Evolutionary conservation across 2,113 vertebrate genomes (phyloP).

Genomic region (Bos javanicus): DNA sequence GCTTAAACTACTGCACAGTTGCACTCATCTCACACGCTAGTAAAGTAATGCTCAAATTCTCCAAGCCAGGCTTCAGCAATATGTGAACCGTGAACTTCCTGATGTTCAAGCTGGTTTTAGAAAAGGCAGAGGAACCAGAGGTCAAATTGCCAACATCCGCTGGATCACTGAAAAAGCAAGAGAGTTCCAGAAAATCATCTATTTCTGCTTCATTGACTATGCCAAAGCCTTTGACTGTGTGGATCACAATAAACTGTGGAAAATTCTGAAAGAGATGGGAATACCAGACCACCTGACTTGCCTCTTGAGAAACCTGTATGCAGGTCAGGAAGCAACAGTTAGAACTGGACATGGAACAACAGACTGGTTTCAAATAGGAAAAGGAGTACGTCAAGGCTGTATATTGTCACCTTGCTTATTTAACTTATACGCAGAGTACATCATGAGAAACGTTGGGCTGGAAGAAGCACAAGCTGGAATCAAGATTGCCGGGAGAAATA

Average conservation of each 20-base stretch:
- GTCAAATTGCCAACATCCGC: fast-evolving
- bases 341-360: neutral
- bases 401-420: neutral
- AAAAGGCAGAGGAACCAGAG: neutral
- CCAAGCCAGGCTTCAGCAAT: too few relatives aligned
- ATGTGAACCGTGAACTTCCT: fast-evolving
- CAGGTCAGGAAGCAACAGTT: neutral
- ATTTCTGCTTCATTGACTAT: neutral
- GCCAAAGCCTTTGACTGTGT: neutral
- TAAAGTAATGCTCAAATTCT: neutral
- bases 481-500: fast-evolving
- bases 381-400: neutral
- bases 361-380: neutral
- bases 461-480: neutral
- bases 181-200: neutral
- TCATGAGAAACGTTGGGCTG: fast-evolving
- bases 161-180: neutral
- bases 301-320: neutral
- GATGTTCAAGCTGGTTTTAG: neutral
- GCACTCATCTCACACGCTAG: neutral
- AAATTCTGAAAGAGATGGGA: neutral
- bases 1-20: neutral
- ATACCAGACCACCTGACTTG: neutral
- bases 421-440: neutral
- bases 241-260: neutral